A percentile compares a stretch with the other conserved stretches of the same genome.
These are phyloP conservation scores for Phlogophora meticulosa DNA, from an alignment of 2,888 invertebrate genomes.

Conservation along the genomic window DNA sequence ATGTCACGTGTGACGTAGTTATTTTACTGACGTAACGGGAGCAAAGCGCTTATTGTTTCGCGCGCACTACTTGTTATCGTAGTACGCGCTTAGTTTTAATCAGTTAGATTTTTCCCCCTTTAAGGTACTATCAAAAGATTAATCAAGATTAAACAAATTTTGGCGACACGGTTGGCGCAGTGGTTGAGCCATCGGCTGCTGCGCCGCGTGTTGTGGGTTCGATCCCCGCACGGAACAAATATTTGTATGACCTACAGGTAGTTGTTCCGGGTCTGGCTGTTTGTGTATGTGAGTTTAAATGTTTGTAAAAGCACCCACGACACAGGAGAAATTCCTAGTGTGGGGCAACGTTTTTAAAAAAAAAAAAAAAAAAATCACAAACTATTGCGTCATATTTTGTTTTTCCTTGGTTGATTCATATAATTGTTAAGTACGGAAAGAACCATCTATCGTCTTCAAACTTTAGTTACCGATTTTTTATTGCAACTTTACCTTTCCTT, in stretches of 20 bases:
- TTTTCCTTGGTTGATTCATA: constrained; percentile 1
- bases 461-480: neutral
- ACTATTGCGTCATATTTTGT: constrained; percentile 7
- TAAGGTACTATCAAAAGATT: neutral
- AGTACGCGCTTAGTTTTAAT: neutral
- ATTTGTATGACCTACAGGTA: too few species aligned
- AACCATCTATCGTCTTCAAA: neutral
- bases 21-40: neutral
- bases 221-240: too few species aligned
- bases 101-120: neutral
- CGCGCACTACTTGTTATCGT: neutral
- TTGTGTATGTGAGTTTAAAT: too few species aligned
- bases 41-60: neutral
- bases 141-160: too few species aligned
- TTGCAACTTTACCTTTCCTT: neutral
- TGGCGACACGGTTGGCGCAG: too few species aligned
- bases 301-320: too few species aligned
- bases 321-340: too few species aligned
- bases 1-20: neutral
- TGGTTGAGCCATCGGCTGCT: too few species aligned
- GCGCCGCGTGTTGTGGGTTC: too few species aligned
- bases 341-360: too few species aligned
- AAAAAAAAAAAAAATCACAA: too few species aligned
- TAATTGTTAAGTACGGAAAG: neutral
- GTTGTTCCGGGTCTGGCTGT: too few species aligned